Conservation (phyloP, 2,888 invertebrate species). For the Andrena dorsata region DNA sequence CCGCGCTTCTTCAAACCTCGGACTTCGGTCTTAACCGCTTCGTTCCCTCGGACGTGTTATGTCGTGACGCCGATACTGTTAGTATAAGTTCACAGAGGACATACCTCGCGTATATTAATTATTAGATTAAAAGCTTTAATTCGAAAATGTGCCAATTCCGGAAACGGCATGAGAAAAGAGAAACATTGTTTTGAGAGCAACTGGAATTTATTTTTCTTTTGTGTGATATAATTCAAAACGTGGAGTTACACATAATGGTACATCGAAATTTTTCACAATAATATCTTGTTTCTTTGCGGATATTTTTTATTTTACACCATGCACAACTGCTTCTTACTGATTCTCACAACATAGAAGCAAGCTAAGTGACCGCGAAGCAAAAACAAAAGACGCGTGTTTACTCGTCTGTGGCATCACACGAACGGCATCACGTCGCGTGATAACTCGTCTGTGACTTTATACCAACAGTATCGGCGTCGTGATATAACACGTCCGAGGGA, state of each 20-base stretch:
- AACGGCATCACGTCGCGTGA: no score
- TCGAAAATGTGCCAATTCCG: background rate
- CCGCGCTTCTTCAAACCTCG: no score
- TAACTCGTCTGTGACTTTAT: no score
- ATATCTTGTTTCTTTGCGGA: background rate
- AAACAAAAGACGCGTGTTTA: no score
- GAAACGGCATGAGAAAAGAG: background rate
- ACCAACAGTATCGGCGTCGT: no score
- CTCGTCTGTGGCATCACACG: no score
- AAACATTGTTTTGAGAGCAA: background rate
- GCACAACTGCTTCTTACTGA: background rate
- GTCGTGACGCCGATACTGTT: background rate
- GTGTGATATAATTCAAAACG: no score
- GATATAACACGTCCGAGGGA: no score
- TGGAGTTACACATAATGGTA: background rate
- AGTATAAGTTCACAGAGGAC: no score
- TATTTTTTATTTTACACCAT: background rate
- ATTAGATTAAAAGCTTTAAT: background rate
- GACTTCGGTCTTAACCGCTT: background rate
- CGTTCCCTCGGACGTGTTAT: background rate
- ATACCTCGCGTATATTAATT: background rate
- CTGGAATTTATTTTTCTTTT: background rate
- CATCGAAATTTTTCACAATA: background rate
- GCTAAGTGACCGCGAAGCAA: no score
- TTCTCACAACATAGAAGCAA: no score